Base-by-base conservation (phyloP, 64 coral and sea anemone species). In the Cladopsammia gracilis region DNA sequence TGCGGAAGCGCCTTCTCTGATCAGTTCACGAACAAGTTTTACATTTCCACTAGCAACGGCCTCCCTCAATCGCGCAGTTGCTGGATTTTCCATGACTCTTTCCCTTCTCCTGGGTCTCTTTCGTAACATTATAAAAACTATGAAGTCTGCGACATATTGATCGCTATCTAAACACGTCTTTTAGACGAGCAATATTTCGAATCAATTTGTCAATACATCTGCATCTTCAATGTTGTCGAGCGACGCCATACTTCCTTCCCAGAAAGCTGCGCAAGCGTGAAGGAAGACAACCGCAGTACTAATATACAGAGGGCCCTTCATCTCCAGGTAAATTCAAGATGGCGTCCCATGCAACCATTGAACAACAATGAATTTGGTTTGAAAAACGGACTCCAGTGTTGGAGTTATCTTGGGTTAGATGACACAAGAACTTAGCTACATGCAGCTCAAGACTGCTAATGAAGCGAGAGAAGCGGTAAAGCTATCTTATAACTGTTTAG, bases 381-480 rank as follows among this genome's bases (percentile, higher is more conserved):
- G 5, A 71, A 19, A 77, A 10, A 52, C 4, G 19, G 19, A 24
- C 62, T 84, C 80, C 62, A 44, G 8, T 68, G 1, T 5, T 54
- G 62, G 77, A 80, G 77, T 82, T 62, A 6, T 73, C 1, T 67
- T 59, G 23, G 24, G 26, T 64, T 82, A 66, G 46, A 98, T 98
- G 96, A 95, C 86, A 85, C 96, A 98, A 78, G 96, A 98, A 70
- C 90, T 98, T 24, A 98, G 96, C 64, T 98, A 98, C 86, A 77
- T 93, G 89, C 96, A 98, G 96, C 91, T 98, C 1, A 98, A 95
- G 78, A 98, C 96, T 98, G 96, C 96, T 8, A 98, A 98, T 86
- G 93, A 98, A 93, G 93, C 93, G 5, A 89, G 96, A 70, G 93
- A 98, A 90, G 90, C 96, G 75, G 96, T 98, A 82, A 90, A 11